Conservation (phyloP, 1,140 invertebrate genomes). For the Liolophura sinensis region DNA sequence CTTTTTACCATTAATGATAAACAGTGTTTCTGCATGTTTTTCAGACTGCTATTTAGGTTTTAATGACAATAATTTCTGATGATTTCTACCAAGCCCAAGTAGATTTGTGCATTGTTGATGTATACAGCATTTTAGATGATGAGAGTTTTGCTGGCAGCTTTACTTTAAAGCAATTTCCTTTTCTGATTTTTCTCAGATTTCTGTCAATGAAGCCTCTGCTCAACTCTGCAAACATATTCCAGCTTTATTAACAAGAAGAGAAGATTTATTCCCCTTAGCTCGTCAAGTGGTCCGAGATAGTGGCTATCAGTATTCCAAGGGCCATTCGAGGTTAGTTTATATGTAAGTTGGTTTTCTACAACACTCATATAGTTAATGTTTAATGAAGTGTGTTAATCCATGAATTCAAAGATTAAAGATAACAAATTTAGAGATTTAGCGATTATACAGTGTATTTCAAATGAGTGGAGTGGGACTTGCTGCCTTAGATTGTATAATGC, state of each 20-base stretch:
- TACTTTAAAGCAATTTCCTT: constrained; percentile 1
- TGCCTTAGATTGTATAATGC: too few species aligned
- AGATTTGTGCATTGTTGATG: not conserved
- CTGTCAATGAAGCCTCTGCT: constrained; percentile 96
- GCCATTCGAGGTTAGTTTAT: constrained; percentile 67
- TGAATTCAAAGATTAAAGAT: too few species aligned
- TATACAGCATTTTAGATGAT: constrained; percentile 1
- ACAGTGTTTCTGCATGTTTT: not conserved
- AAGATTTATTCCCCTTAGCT: constrained; percentile 93
- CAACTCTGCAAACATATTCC: constrained; percentile 91
- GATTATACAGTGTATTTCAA: too few species aligned
- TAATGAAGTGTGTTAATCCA: too few species aligned
- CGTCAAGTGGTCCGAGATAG: constrained; percentile 91
- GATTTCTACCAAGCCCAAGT: too few species aligned
- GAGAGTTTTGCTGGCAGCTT: not conserved
- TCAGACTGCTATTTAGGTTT: constrained; percentile 1
- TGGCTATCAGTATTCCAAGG: constrained; percentile 84
- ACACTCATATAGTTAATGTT: not conserved
- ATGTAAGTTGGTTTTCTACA: not conserved
- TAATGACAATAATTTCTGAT: too few species aligned
- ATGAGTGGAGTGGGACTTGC: too few species aligned
- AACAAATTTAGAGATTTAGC: too few species aligned
- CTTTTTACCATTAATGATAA: too few species aligned
- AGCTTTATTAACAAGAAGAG: constrained; percentile 84
- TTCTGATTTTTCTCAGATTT: constrained; percentile 66